Evolutionary conservation across 1,140 invertebrate genomes (phyloP).

Genomic region (Aphaenogaster ashmeadi): DNA sequence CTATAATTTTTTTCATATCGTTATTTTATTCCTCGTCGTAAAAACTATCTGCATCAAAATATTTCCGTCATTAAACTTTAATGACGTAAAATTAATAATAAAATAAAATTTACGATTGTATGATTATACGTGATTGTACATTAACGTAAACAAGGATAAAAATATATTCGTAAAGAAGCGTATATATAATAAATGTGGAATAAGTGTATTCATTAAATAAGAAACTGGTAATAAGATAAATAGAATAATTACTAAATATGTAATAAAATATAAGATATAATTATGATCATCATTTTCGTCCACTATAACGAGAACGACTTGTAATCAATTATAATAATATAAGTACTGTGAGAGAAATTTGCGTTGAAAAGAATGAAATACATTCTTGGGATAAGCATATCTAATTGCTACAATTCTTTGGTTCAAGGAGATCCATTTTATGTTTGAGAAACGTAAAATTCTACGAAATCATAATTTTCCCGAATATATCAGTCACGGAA

Average conservation of each 20-base stretch:
- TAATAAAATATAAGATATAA: background rate
- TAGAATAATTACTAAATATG: background rate
- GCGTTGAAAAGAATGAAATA: constrained; percentile 6
- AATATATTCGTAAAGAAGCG: background rate
- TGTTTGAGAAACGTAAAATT: constrained; percentile 31
- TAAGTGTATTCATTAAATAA: background rate
- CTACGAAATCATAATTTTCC: constrained; percentile 23
- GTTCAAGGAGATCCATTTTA: background rate
- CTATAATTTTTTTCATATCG: too few species aligned
- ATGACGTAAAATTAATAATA: background rate
- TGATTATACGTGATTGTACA: too few species aligned
- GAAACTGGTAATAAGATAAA: background rate
- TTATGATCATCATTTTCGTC: background rate
- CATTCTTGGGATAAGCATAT: background rate
- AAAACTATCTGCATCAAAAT: background rate
- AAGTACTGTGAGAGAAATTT: background rate
- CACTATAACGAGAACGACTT: background rate
- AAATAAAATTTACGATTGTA: constrained; percentile 6
- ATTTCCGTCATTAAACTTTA: background rate
- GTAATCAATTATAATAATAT: background rate
- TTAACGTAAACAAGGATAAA: background rate
- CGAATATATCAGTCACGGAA: background rate
- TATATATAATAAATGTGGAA: background rate
- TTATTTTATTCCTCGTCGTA: too few species aligned
- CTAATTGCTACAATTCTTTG: constrained; percentile 1